Base-by-base conservation (phyloP, 2,888 invertebrate species). In the Caenorhabditis uteleia region DNA sequence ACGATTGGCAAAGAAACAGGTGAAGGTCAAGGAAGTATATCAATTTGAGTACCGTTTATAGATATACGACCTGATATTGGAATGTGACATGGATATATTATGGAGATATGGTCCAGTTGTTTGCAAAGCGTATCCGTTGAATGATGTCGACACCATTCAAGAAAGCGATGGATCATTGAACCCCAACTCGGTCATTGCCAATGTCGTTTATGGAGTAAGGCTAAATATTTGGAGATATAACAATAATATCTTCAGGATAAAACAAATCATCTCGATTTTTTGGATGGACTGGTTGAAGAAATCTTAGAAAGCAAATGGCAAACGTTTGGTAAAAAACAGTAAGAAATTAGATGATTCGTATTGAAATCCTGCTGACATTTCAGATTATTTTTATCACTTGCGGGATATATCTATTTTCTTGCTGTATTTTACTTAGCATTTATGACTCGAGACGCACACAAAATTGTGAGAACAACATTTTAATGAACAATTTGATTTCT, bases 281-380 rank as follows among this genome's bases (percentile, higher is more conserved):
- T 97, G 86, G 95, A 95, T 83, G 95, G 95, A 0, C 90, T 95
- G 76, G 86, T 97, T 40, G 91, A 94, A 20, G 94, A 95, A 84
- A 88, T 97, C n/a, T 85, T 97, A 18, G 90, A 93, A 83, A 93
- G 94, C 3, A 97, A 97, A 86, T 97, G 97, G 97, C 92, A 94
- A 81, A 91, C 94, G 0, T 97, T 95, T 84, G 93, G 93, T 2
- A 93, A 92, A 85, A 61, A 58, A 46, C 66, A 68, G 61, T 67
- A 26, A 5, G 34, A 5, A 5, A 16, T 34, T 29, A 12, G 12
- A 29, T 29, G 12, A 8, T 29, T 34, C n/a, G 8, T 34, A 14
- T 34, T 34, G n/a, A 7, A 16, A n/a, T 14, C n/a, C n/a, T 12
- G 8, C 7, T 12, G 8, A 5, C n/a, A 12, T 51, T 67, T 53